Evolutionary conservation across 2,113 vertebrate genomes (phyloP).

Genomic region (Cochlearius cochlearius): DNA sequence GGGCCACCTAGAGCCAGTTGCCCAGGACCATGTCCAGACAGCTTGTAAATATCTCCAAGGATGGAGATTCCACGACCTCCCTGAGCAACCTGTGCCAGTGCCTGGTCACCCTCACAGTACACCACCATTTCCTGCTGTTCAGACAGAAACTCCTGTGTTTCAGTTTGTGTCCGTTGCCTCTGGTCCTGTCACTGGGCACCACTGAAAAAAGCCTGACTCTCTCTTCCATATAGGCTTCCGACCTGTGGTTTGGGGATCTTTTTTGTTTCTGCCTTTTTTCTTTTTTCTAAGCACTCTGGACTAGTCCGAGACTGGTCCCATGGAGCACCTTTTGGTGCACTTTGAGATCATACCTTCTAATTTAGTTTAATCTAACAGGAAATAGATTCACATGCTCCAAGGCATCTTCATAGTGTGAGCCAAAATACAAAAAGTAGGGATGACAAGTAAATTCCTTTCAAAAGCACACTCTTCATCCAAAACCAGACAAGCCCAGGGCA

Average conservation of each 20-base stretch:
- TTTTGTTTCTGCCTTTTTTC: neutral
- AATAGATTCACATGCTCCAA: neutral
- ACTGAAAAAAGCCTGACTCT: neutral
- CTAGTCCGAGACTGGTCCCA: neutral
- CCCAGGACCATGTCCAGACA: accelerated
- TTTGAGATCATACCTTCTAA: neutral
- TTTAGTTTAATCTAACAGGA: neutral
- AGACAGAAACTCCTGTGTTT: neutral
- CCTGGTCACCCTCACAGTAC: neutral
- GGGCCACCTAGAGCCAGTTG: neutral
- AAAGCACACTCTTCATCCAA: neutral
- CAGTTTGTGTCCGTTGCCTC: neutral
- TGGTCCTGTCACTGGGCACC: neutral
- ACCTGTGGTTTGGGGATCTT: neutral
- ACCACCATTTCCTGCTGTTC: neutral
- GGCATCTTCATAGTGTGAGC: neutral
- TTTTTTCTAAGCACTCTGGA: neutral
- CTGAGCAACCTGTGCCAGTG: neutral
- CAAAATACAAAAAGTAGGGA: neutral
- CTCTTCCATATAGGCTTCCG: neutral
- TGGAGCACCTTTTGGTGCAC: neutral
- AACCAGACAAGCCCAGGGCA: neutral
- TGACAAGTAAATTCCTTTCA: neutral
- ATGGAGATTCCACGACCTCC: neutral
- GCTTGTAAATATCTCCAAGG: neutral